Evolutionary conservation across 2,113 vertebrate species (phyloP).

Genomic region (Anguilla japonica): DNA sequence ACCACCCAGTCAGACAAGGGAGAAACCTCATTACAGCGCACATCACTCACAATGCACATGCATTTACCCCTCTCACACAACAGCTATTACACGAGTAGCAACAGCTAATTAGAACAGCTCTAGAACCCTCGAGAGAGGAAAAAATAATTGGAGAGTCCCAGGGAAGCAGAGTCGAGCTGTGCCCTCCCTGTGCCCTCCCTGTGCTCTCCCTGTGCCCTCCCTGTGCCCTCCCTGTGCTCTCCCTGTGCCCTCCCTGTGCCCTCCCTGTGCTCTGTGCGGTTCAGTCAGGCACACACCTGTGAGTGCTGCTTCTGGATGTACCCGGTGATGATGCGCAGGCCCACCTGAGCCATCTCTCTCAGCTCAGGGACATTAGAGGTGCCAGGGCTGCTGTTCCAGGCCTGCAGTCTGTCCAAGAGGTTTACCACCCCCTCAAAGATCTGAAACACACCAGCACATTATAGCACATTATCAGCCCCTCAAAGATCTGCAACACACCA

Average conservation of each 20-base stretch:
- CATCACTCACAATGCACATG: neutral
- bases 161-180: neutral
- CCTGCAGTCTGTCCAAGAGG: slow-evolving; percentile 87
- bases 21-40: neutral
- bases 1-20: neutral
- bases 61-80: neutral
- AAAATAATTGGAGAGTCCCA: neutral
- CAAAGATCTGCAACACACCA: neutral
- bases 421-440: slow-evolving; percentile 91
- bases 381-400: slow-evolving; percentile 82
- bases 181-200: neutral
- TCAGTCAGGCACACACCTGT: slow-evolving; percentile 68
- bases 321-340: slow-evolving; percentile 84
- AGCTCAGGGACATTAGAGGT: slow-evolving; percentile 76
- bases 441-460: slow-evolving; percentile 61
- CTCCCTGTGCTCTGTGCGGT: neutral
- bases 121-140: neutral
- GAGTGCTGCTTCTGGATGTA: slow-evolving; percentile 87
- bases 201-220: neutral
- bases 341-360: slow-evolving; percentile 92
- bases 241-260: neutral
- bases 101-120: neutral
- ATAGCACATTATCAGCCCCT: neutral
- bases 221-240: neutral
- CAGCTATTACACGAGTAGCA: neutral